A percentile compares a stretch with the other conserved stretches of the same genome.
Evolutionary conservation across 2,888 invertebrate species (phyloP).

Genomic region (Agrilus mali): DNA sequence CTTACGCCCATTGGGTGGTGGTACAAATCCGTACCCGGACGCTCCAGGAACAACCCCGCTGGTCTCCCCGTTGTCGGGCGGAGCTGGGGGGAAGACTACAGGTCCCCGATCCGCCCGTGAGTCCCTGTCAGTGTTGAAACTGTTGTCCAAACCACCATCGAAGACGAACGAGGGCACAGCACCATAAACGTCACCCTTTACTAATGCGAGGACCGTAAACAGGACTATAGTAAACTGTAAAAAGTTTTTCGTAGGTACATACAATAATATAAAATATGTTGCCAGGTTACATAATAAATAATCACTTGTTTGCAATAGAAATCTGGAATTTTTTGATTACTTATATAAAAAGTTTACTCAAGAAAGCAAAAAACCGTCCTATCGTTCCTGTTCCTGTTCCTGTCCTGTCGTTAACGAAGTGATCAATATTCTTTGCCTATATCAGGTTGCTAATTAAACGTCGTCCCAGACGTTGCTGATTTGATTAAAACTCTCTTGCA

Average conservation of each 20-base stretch:
- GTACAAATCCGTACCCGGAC: slow-evolving; percentile 76
- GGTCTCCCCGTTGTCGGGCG: slow-evolving; percentile 49
- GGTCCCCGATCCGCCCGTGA: slow-evolving; percentile 59
- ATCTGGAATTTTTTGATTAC: too few relatives aligned
- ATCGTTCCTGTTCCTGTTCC: too few relatives aligned
- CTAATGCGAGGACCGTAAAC: slow-evolving; percentile 21
- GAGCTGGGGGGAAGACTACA: slow-evolving; percentile 64
- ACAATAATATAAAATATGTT: background rate
- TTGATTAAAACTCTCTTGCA: too few relatives aligned
- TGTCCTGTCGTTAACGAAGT: too few relatives aligned
- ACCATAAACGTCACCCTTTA: slow-evolving; percentile 29
- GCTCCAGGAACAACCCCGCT: slow-evolving; percentile 75
- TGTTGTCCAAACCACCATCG: slow-evolving; percentile 33
- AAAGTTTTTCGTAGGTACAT: background rate
- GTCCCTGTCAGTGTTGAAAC: slow-evolving; percentile 40
- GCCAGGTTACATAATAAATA: too few relatives aligned
- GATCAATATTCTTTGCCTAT: background rate
- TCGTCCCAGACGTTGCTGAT: background rate
- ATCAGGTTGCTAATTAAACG: background rate
- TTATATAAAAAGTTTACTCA: too few relatives aligned
- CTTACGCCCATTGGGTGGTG: slow-evolving; percentile 57
- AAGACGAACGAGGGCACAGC: slow-evolving; percentile 34
- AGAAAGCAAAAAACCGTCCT: too few relatives aligned
- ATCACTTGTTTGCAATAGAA: too few relatives aligned
- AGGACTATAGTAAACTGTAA: slow-evolving; percentile 11